phyloP scores from a whole-genome alignment of 2,113 vertebrate species.

The Limnothrissa miodon region DNA sequence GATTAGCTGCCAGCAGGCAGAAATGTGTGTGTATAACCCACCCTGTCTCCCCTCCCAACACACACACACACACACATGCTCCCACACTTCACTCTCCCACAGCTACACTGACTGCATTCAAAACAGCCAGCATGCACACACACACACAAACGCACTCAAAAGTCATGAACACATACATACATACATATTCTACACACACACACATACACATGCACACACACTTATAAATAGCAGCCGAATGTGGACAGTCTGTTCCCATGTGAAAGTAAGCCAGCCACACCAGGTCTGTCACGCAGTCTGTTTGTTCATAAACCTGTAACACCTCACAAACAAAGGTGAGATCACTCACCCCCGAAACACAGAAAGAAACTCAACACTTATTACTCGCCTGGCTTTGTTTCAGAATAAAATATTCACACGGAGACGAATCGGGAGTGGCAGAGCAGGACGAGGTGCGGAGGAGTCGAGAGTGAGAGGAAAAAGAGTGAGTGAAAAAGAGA shows the following conservation, averaged over 20 bases:
- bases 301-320: neutral
- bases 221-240: constrained; percentile 1
- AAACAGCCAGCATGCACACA: neutral
- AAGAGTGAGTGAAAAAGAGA: neutral
- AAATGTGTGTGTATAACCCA: constrained; percentile 2
- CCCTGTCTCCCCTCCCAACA: neutral
- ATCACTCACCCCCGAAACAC: neutral
- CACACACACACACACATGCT: neutral
- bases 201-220: constrained; percentile 17
- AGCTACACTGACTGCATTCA: neutral
- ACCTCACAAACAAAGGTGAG: neutral
- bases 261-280: neutral
- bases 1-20: neutral
- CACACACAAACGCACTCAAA: neutral
- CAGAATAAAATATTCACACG: constrained; percentile 12
- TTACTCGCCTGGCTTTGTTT: neutral
- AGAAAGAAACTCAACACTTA: neutral
- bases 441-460: neutral
- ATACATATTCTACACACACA: neutral
- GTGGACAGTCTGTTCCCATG: neutral
- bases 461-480: neutral
- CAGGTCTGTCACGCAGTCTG: neutral
- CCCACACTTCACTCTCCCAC: neutral
- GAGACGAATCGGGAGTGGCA: neutral
- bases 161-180: neutral